Conservation (phyloP, 1,140 invertebrate genomes). For the Coboldia fuscipes region DNA sequence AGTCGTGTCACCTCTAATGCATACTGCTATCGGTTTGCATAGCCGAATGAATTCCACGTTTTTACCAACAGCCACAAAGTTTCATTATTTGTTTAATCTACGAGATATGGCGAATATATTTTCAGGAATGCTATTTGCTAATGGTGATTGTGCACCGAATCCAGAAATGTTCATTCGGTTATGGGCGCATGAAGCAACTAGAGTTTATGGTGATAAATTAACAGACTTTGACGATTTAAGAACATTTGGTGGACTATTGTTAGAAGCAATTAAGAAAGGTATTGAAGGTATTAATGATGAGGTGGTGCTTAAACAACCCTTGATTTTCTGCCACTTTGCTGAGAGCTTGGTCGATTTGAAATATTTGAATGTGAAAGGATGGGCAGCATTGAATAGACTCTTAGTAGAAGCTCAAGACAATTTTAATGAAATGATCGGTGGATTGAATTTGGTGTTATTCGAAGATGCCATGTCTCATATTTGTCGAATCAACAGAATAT, state of each 20-base stretch:
- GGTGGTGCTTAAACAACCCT: constrained; percentile 39
- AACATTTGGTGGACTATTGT: constrained; percentile 46
- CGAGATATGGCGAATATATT: constrained; percentile 82
- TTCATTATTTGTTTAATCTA: constrained; percentile 88
- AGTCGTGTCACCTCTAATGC: constrained; percentile 35
- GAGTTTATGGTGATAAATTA: constrained; percentile 82
- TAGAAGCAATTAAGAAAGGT: constrained; percentile 62
- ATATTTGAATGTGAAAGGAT: constrained; percentile 60
- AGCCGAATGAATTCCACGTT: constrained; percentile 52
- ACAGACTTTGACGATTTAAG: constrained; percentile 54
- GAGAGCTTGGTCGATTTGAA: constrained; percentile 79
- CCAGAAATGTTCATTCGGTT: constrained; percentile 50
- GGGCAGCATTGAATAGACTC: constrained; percentile 48
- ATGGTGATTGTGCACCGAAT: constrained; percentile 47
- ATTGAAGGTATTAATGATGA: constrained; percentile 52
- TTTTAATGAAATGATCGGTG: constrained; percentile 69
- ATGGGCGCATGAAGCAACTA: constrained; percentile 73
- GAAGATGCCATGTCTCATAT: constrained; percentile 88
- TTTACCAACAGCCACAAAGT: constrained; percentile 81
- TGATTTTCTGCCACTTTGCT: constrained; percentile 80
- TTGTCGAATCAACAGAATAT: constrained; percentile 78
- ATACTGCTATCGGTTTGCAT: constrained; percentile 54
- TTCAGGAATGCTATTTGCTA: constrained; percentile 77
- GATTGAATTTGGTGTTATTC: constrained; percentile 90
- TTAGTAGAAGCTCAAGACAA: constrained; percentile 59